Evolutionary conservation across 1,140 invertebrate genomes (phyloP), one percentile per base, ranked within the genome.

Genomic region (Piezodorus guildinii): DNA sequence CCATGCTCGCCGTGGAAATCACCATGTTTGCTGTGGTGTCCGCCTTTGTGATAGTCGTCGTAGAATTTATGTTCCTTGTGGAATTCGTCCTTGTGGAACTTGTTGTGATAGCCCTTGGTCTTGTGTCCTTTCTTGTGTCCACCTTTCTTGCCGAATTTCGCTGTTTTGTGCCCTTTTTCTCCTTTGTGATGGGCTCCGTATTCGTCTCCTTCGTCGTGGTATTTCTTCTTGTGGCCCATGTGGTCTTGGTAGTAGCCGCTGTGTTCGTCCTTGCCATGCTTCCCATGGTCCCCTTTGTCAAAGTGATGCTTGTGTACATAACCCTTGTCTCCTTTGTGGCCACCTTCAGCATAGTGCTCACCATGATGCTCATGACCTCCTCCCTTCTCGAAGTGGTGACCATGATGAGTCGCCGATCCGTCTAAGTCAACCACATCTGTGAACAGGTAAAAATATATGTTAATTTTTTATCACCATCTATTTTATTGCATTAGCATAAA

Each of bases 41-140:
- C 87, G 15, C 85, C 85, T 66, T 87, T 87, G 71, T 89, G 84
- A 72, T 80, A 82, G 72, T 90, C 86, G 62, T 90, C 87, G 71
- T 90, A 90, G 74, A 88, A 89, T 68, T 88, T 87, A 71, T 90
- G 87, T 68, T 90, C 85, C 73, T 88, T 90, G 68, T 88, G 85
- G 70, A 83, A 88, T 73, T 90, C 87, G 70, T 91, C 86, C 71
- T 88, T 88, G 72, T 88, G 85, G 9, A 85, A 83, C 69, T 85
- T 87, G 71, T 89, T 84, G 69, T 89, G 86, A 70, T 85, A 88
- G 0, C 86, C 86, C 62, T 73, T 71, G 2, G 71, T 86, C 67
- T 86, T 87, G 73, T 89, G 86, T 0, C 87, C 87, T 63, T 89
- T 88, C 70, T 88, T 88, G 71, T 88, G 82, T 58, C 72, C 71